Base-by-base conservation (phyloP, 2,113 vertebrate genomes). In the Climacteris rufus region DNA sequence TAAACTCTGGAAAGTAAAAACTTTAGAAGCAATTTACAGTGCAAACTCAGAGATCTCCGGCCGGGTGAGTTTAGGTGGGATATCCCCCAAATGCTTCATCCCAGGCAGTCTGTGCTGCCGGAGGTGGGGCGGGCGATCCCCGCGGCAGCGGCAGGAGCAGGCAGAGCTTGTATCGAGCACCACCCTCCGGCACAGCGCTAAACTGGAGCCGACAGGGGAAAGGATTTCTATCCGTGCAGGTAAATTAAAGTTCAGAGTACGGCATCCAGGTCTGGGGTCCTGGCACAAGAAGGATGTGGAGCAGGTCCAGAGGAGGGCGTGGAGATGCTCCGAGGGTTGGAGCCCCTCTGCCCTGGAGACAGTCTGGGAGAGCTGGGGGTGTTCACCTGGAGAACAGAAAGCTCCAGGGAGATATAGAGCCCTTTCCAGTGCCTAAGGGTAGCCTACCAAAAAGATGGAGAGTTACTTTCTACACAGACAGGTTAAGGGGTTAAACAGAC, bases 121-220 rank as follows among this genome's bases (percentile, higher is more conserved):
- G 7, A 40, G 60, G 40, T 0, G 25, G 13, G 8, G 7, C 0
- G 4, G 60, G 52, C 1, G 13, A 42, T 50, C 1, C 12, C 18
- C 21, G 14, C 44, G 25, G 69, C 57, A 16, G 72, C 33, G 18
- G 56, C 5, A 50, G 33, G 6, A 57, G 42, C 4, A 44, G 17
- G 56, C 39, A 42, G 28, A 8, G 72, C 69, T 42, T 14, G 86
- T 1, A 57, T 42, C 18, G 96, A 92, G 94, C 97, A 87, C 98
- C 98, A 97, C 92, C 97, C 95, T 94, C 96, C 15, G 98, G 95
- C 75, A 61, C 19, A 1, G 35, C 25, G 4, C 11, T 68, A 40
- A 93, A 79, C 15, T 49, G 78, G 95, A 93, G 52, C 50, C 33
- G 10, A 4, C 12, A 16, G 23, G 21, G 14, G 16, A 17, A 13